Evolutionary conservation across 2,113 vertebrate genomes (phyloP).

Genomic region (Anas platyrhynchos): DNA sequence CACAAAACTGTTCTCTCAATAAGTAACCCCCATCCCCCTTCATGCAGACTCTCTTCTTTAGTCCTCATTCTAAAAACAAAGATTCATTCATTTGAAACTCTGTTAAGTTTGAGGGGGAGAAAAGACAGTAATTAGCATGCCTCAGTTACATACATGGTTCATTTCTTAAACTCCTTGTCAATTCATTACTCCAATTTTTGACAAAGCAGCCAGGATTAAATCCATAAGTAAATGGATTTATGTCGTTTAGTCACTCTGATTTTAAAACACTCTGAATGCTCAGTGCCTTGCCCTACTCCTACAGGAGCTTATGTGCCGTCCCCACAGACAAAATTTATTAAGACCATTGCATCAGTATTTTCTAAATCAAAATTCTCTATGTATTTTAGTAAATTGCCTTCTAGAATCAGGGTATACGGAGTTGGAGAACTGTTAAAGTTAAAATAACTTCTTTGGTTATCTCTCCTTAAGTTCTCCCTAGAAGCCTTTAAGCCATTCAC

Average conservation of each 20-base stretch:
- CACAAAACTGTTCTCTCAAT: not conserved
- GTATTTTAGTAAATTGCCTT: conserved; percentile 20
- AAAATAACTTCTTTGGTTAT: conserved; percentile 56
- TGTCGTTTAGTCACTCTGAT: conserved; percentile 9
- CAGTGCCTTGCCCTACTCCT: not conserved
- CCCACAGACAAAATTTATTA: conserved; percentile 17
- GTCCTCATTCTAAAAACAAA: not conserved
- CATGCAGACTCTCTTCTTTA: not conserved
- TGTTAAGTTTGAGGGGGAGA: not conserved
- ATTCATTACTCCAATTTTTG: conserved; percentile 24
- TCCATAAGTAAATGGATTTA: conserved; percentile 32
- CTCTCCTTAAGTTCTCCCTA: conserved; percentile 61
- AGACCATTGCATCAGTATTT: conserved; percentile 21
- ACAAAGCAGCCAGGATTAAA: conserved; percentile 30
- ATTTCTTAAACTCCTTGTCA: conserved; percentile 55
- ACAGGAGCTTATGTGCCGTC: not conserved
- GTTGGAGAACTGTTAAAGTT: conserved; percentile 43
- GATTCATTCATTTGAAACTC: conserved; percentile 26
- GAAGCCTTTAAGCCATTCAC: conserved; percentile 48
- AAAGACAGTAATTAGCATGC: conserved; percentile 30
- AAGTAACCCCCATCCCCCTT: not conserved
- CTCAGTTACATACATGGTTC: conserved; percentile 10
- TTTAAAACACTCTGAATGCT: not conserved
- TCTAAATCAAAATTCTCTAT: conserved; percentile 29
- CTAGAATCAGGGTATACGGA: conserved; percentile 25